A percentile compares a stretch with the other conserved stretches of the same genome.
Evolutionary conservation across 2,888 invertebrate genomes (phyloP).

Genomic region (Spodoptera littoralis): DNA sequence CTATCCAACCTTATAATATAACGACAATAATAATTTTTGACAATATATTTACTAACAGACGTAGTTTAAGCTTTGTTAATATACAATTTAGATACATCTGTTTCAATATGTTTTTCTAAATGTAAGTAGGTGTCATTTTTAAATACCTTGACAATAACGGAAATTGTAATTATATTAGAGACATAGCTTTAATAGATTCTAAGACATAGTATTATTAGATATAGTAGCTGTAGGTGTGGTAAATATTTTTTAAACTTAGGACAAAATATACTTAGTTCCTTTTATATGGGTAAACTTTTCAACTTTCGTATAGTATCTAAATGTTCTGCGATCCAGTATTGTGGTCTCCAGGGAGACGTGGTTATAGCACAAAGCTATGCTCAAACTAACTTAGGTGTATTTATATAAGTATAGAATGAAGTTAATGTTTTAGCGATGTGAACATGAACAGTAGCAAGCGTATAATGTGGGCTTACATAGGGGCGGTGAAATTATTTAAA

Average conservation of each 20-base stretch:
- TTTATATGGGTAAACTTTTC: slow-evolving; percentile 44
- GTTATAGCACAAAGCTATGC: slow-evolving; percentile 71
- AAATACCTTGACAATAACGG: slow-evolving; percentile 35
- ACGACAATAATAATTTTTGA: slow-evolving; percentile 66
- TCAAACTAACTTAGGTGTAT: slow-evolving; percentile 68
- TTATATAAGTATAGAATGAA: slow-evolving; percentile 53
- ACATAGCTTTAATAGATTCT: slow-evolving; percentile 85
- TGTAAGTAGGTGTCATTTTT: slow-evolving; percentile 35
- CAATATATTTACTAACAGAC: slow-evolving; percentile 65
- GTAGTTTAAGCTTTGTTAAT: slow-evolving; percentile 57
- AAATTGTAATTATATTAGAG: slow-evolving; percentile 72
- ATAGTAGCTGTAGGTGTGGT: slow-evolving; percentile 58
- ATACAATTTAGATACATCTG: slow-evolving; percentile 50
- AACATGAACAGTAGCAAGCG: slow-evolving; percentile 30
- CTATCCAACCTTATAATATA: slow-evolving; percentile 15
- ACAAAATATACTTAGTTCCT: slow-evolving; percentile 44
- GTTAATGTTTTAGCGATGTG: slow-evolving; percentile 40
- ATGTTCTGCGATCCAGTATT: slow-evolving; percentile 34
- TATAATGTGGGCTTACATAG: background rate
- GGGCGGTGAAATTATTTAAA: background rate
- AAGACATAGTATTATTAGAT: slow-evolving; percentile 62
- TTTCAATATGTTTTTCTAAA: slow-evolving; percentile 48
- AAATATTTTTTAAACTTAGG: slow-evolving; percentile 56
- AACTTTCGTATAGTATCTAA: slow-evolving; percentile 39
- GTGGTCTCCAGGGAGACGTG: slow-evolving; percentile 44